These are phyloP conservation scores for Falcunculus frontatus DNA, from an alignment of 2,113 vertebrate species.

Conservation along the genomic window DNA sequence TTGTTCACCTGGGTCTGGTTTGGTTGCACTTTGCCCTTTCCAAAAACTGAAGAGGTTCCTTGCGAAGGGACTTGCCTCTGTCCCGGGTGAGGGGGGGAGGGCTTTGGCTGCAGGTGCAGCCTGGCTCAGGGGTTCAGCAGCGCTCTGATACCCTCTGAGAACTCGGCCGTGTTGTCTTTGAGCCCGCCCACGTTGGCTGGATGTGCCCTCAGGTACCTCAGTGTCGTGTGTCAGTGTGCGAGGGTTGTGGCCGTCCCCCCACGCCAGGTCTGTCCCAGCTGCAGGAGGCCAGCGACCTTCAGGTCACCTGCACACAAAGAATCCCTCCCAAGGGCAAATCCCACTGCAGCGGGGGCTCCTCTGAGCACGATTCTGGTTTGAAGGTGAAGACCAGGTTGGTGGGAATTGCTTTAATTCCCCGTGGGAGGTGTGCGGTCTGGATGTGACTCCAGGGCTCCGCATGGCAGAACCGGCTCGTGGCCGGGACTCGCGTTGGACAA, in stretches of 20 bases:
- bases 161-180: rapidly evolving
- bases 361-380: rapidly evolving
- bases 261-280: rapidly evolving
- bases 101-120: not conserved
- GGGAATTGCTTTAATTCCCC: not conserved
- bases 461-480: rapidly evolving
- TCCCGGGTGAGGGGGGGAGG: rapidly evolving
- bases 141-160: rapidly evolving
- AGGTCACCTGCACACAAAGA: not conserved
- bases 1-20: not conserved
- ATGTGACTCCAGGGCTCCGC: rapidly evolving
- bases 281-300: not conserved
- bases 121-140: rapidly evolving
- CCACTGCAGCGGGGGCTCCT: not conserved
- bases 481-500: rapidly evolving
- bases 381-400: not conserved
- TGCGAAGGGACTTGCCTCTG: rapidly evolving
- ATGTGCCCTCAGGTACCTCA: not conserved
- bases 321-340: rapidly evolving
- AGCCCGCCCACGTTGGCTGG: rapidly evolving
- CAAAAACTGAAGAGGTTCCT: not conserved
- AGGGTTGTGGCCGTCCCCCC: rapidly evolving
- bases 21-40: not conserved
- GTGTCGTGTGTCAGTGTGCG: rapidly evolving
- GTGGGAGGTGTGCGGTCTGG: rapidly evolving